phyloP scores from a whole-genome alignment of 2,888 invertebrate genomes.

The Chrysopilus asiliformis region DNA sequence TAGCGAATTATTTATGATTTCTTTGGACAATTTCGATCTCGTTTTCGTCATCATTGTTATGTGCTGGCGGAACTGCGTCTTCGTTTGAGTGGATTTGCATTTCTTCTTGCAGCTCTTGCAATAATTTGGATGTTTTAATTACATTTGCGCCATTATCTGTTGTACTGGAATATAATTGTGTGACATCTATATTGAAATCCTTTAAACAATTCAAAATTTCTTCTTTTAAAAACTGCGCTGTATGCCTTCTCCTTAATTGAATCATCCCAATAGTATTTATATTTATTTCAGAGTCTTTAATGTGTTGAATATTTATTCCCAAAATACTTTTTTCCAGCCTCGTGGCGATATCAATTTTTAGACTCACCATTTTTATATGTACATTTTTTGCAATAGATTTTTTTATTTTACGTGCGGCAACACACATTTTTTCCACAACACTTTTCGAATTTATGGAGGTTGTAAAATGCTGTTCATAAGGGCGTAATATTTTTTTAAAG shows the following conservation, averaged over 20 bases:
- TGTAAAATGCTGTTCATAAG: constrained; percentile 12
- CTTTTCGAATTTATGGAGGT: constrained; percentile 11
- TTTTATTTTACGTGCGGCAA: constrained; percentile 6
- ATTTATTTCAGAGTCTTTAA: constrained; percentile 10
- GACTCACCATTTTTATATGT: constrained; percentile 6
- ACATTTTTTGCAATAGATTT: constrained; percentile 6
- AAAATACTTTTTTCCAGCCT: constrained; percentile 8
- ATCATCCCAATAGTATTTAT: constrained; percentile 10
- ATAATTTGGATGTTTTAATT: constrained; percentile 6
- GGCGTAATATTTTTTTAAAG: constrained; percentile 12
- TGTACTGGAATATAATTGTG: constrained; percentile 13
- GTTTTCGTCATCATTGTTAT: constrained; percentile 5
- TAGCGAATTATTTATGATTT: constrained; percentile 11
- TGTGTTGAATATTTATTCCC: constrained; percentile 12
- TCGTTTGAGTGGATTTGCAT: no score
- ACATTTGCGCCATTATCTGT: constrained; percentile 14
- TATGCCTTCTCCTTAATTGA: constrained; percentile 9
- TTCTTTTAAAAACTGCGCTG: constrained; percentile 11
- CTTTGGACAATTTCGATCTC: constrained; percentile 6
- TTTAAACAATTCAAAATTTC: constrained; percentile 11
- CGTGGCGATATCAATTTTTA: constrained; percentile 13
- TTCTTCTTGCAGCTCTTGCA: no score
- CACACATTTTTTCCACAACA: constrained; percentile 7
- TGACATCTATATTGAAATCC: constrained; percentile 12
- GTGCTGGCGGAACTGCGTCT: constrained; percentile 1